Evolutionary conservation across 2,888 invertebrate species (phyloP), one percentile per base, ranked within the genome.

Genomic region (Limnephilus auricula): DNA sequence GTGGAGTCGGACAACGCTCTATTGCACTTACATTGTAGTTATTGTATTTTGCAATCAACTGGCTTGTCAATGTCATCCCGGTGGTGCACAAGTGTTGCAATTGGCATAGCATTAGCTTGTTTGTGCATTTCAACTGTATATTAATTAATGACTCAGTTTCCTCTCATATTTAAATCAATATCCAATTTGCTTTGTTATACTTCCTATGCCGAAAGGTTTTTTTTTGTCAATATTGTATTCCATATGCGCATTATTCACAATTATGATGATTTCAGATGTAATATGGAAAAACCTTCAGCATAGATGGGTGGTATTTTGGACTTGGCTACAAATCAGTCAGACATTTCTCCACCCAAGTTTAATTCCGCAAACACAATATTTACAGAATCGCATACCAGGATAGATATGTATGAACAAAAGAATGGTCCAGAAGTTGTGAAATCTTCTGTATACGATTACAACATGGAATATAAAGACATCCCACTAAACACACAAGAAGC

Each of bases 301-400:
- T 84, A 50, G 82, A 92, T 92, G 92, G 92, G 92, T 83, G 92
- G 92, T 83, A 92, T 92, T 89, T 83, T 92, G 80, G 92, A 92
- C 79, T 40, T 92, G 65, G 90, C 91, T n/a, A 91, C 92, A 37
- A 90, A 85, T 45, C 91, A 90, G 40, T 92, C 92, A 30, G 92
- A 90, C 31, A 90, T 92, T 82, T 91, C 90, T 50, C 30, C 85
- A 30, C 30, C 78, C 25, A 90, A 90, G 32, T 50, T 83, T 2
- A 88, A 89, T 40, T 82, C 79, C 83, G 32, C 34, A 9, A 87
- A 90, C 78, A 87, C 32, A 12, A 90, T 89, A 31, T 86, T 65
- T 25, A 65, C 91, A 13, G 91, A 90, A 34, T 40, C 65, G 3
- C 50, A 84, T 31, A 89, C 34, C n/a, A 85, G 85, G 25, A 89